These are phyloP conservation scores for Tautogolabrus adspersus DNA, from an alignment of 2,113 vertebrate species.

Conservation along the genomic window DNA sequence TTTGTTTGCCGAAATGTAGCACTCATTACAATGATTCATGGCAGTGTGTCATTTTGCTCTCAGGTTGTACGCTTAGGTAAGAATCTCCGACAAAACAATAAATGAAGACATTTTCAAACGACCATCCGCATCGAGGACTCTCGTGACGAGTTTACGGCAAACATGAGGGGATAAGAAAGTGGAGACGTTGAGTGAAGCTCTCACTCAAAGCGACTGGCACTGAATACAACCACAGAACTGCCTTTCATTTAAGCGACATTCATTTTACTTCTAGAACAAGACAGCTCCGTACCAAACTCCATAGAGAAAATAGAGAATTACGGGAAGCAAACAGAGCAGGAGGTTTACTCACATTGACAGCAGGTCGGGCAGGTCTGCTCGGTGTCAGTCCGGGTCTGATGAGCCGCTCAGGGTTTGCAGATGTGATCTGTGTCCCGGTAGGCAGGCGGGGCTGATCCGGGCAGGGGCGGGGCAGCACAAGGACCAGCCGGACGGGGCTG, in stretches of 20 bases:
- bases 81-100: accelerated
- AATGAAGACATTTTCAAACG: not conserved
- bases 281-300: not conserved
- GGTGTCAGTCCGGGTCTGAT: not conserved
- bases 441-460: no score
- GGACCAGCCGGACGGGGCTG: not conserved
- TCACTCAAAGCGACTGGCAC: not conserved
- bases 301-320: not conserved
- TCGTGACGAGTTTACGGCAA: no score
- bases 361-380: not conserved
- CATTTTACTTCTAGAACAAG: accelerated
- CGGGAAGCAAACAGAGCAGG: accelerated
- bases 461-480: not conserved
- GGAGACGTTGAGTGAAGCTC: not conserved
- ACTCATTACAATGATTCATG: accelerated
- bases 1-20: not conserved
- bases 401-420: not conserved
- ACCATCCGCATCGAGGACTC: not conserved
- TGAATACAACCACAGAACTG: not conserved
- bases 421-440: not conserved
- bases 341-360: conserved; percentile 53
- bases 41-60: accelerated
- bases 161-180: no score
- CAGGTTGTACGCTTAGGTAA: accelerated
- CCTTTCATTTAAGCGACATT: accelerated